Percentiles rank a stretch among this genome's conserved stretches.
These are phyloP conservation scores for Acanthosepion esculentum DNA, from an alignment of 2,888 invertebrate species.

Conservation along the genomic window DNA sequence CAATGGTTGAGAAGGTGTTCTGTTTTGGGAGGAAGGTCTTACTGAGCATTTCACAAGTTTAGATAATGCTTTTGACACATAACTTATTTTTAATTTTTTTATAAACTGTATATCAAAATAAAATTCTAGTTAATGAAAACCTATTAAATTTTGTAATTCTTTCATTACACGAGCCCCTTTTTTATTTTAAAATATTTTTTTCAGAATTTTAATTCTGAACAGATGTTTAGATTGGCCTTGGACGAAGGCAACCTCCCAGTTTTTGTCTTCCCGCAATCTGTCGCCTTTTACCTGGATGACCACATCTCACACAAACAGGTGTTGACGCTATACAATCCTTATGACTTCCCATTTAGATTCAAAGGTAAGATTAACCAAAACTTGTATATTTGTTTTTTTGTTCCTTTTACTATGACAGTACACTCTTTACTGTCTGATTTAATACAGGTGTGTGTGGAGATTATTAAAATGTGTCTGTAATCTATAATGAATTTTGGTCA, in stretches of 20 bases:
- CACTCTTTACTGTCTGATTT: too few species aligned
- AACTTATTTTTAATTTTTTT: too few species aligned
- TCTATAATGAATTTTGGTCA: too few species aligned
- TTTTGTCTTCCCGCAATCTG: constrained; percentile 85
- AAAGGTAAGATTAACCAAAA: constrained; percentile 79
- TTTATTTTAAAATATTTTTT: not conserved
- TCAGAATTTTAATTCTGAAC: constrained; percentile 47
- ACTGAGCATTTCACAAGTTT: too few species aligned
- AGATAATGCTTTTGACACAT: too few species aligned
- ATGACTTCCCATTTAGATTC: constrained; percentile 86
- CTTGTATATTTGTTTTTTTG: not conserved
- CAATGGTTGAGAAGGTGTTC: too few species aligned
- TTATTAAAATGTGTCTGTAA: too few species aligned
- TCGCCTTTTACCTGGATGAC: constrained; percentile 85
- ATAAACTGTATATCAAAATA: too few species aligned
- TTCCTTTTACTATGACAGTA: too few species aligned
- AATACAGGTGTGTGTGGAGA: too few species aligned
- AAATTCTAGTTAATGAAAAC: too few species aligned
- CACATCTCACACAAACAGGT: constrained; percentile 86
- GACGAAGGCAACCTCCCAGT: constrained; percentile 80
- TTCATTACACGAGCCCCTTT: not conserved
- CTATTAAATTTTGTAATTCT: not conserved
- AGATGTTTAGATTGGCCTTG: constrained; percentile 49
- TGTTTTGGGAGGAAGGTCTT: too few species aligned
- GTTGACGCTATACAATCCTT: constrained; percentile 88